A percentile compares a stretch with the other conserved stretches of the same genome.
Evolutionary conservation across 2,797 vertebrate genomes (phyloP).

Genomic region (Linurgus olivaceus): DNA sequence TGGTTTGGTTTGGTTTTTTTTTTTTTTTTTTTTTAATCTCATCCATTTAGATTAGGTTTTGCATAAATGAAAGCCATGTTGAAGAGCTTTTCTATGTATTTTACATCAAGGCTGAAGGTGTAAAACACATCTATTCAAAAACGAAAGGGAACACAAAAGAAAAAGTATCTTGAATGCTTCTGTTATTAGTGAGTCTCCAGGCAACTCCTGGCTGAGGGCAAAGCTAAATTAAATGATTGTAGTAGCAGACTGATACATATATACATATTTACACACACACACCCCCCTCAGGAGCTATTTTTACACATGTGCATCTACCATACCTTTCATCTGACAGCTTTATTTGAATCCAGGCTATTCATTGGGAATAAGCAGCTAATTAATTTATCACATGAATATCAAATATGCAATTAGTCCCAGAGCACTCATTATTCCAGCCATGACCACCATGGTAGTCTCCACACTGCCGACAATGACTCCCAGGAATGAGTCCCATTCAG

Average conservation of each 20-base stretch:
- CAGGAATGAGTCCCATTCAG: constrained; percentile 6
- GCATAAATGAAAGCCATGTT: background rate
- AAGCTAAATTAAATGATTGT: constrained; percentile 44
- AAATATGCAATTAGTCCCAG: constrained; percentile 33
- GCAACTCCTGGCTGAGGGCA: constrained; percentile 15
- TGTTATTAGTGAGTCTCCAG: constrained; percentile 29
- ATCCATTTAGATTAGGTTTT: background rate
- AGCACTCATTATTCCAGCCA: background rate
- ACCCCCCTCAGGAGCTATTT: background rate
- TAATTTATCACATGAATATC: constrained; percentile 56
- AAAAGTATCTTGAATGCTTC: background rate
- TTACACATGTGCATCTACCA: background rate
- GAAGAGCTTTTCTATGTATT: background rate
- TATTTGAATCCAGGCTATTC: constrained; percentile 36
- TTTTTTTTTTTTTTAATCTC: background rate
- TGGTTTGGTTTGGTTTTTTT: too few relatives aligned
- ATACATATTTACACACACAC: background rate
- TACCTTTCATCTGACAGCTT: constrained; percentile 34
- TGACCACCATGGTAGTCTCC: background rate
- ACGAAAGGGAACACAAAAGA: background rate
- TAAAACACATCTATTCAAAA: background rate
- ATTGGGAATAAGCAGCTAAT: constrained; percentile 45
- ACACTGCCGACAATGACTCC: background rate
- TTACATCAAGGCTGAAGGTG: background rate
- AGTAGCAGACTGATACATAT: background rate